Base-by-base conservation (phyloP, 2,113 vertebrate genomes). In the Parotia lawesii region DNA sequence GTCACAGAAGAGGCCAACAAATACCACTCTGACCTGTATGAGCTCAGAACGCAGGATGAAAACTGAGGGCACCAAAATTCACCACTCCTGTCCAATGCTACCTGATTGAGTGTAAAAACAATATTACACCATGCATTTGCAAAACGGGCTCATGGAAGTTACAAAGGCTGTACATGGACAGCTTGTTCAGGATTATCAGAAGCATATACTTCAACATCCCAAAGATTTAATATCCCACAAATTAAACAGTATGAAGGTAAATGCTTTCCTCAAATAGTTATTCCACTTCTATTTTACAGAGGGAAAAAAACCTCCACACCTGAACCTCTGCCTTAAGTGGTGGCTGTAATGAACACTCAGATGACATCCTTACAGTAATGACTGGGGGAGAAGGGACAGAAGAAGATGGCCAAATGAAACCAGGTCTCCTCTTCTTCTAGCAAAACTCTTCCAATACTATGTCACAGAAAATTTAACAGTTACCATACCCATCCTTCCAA, bases 401-500 rank as follows among this genome's bases (percentile, higher is more conserved):
- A 74, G 37, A 65, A 71, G 38, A 71, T 6, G 27, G 74, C 19
- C 11, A 92, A 57, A 64, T 6, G 16, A 94, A 94, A 87, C 29
- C 33, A 87, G 29, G 33, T 45, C 27, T 71, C 37, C 24, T 74
- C 28, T 9, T 71, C 51, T 71, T 56, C 60, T 67, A 54, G 29
- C n/a, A 66, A 72, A 87, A 71, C 44, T 81, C 70, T 81, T 71
- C 24, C 44, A 79, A 12, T 35, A 38, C 6, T 65, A 37, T n/a
- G 37, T 61, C 72, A 86, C 16, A 58, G 27, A 42, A 85, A 86
- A 79, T 48, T 28, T 54, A 57, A 66, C 27, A 79, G 82, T 79
- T 85, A 74, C 71, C 90, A 91, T 97, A 99, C 99, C 98, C 98
- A 99, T 98, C 97, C 98, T 99, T 97, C 99, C 99, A 97, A 99